Percentiles rank a stretch among this genome's conserved stretches.
phyloP scores from a whole-genome alignment of 2,797 vertebrate genomes.

The Lepilemur septentrionalis region DNA sequence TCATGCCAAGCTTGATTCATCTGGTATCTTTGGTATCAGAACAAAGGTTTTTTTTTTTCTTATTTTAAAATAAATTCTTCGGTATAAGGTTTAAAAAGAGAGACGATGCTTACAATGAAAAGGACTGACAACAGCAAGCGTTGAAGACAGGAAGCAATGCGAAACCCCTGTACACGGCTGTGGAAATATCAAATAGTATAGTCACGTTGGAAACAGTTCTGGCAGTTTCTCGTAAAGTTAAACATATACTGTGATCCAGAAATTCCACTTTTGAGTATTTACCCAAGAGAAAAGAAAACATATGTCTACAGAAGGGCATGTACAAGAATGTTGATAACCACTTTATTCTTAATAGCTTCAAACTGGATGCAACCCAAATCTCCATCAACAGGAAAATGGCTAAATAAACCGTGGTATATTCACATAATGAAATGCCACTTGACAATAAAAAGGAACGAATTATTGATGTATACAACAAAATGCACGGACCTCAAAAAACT shows the following conservation, averaged over 20 bases:
- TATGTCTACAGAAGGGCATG: neutral
- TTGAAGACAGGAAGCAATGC: neutral
- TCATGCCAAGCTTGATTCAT: neutral
- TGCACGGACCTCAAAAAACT: neutral
- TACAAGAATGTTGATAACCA: neutral
- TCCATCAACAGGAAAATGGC: neutral
- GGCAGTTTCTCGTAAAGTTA: neutral
- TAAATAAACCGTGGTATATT: neutral
- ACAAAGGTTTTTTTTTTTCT: neutral
- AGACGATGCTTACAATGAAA: neutral
- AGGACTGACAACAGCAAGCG: neutral
- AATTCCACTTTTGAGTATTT: slow-evolving; percentile 3
- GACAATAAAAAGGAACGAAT: neutral
- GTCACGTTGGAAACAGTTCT: neutral
- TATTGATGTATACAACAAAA: neutral
- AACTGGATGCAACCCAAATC: neutral
- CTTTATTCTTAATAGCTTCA: neutral
- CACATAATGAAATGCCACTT: neutral
- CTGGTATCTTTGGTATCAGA: neutral
- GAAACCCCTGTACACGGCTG: neutral
- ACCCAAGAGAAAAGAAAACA: neutral
- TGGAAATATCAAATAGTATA: neutral
- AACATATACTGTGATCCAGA: neutral
- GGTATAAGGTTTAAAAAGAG: neutral
- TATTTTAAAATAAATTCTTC: slow-evolving; percentile 7